Evolutionary conservation across 2,888 invertebrate species (phyloP), one percentile per base, ranked within the genome.

Genomic region (Hyposoter didymator): DNA sequence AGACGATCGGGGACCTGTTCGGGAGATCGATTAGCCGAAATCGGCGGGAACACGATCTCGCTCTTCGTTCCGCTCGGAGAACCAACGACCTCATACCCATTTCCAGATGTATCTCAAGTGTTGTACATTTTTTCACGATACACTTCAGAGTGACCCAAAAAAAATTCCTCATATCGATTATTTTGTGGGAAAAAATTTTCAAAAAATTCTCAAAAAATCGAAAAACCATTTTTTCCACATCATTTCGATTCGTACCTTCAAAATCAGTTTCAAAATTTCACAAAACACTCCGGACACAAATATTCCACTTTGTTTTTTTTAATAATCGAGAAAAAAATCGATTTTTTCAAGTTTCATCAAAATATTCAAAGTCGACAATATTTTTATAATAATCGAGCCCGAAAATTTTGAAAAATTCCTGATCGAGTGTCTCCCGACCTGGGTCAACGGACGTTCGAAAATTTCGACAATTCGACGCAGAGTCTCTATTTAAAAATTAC

Each of bases 1-100:
- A 69, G 47, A 79, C 79, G 62, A 79, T 84, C 62, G 78, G 49
- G 79, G 74, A 84, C 39, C 39, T 62, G 74, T 67, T 78, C 74
- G 72, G 45, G 78, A 62, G 84, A 84, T 84, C 78, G 84, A 79
- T 84, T 84, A 75, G 80, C 80, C 84, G 76, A 81, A 84, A 84
- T 73, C 84, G 84, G 70, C 45, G 72, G 45, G 80, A 84, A 76
- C 84, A 52, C 74, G 75, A 72, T 81, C 80, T 81, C 55, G 80
- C 73, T 76, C 67, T 84, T 70, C 84, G 74, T 70, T 70, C 73
- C 39, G 39, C 39, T n/a, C 70, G n/a, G 79, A 75, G 70, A 76
- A 76, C 84, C 80, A 84, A 78, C 79, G 75, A 79, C 75, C 79
- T 72, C 84, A 49, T 55, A 55, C n/a, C n/a, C 32, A 19, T 39